Conservation (phyloP, 2,113 vertebrate genomes). For the Colossoma macropomum region DNA sequence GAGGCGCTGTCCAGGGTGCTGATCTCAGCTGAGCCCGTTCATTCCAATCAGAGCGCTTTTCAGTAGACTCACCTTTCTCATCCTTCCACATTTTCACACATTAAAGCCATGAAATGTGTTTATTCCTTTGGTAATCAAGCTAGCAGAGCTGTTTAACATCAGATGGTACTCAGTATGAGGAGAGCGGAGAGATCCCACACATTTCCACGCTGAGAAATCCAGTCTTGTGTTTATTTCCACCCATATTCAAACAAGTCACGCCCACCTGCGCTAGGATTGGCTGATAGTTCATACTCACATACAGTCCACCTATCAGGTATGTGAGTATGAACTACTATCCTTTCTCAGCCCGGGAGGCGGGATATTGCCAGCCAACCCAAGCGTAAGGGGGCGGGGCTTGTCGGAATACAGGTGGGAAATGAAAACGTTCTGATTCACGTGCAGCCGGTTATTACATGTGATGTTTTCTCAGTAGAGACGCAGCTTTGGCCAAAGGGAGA, state of each 20-base stretch:
- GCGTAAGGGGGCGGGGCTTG: constrained; percentile 45
- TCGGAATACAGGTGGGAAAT: constrained; percentile 24
- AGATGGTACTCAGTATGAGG: not conserved
- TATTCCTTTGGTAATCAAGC: not conserved
- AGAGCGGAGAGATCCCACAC: not conserved
- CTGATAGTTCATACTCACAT: not conserved
- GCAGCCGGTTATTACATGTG: constrained; percentile 68
- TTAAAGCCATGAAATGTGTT: not conserved
- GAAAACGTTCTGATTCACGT: constrained; percentile 61
- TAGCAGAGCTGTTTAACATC: not conserved
- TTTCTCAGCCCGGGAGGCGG: not conserved
- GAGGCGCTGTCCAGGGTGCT: constrained; percentile 85
- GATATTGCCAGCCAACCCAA: constrained; percentile 38
- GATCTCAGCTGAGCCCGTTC: constrained; percentile 60
- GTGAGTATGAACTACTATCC: not conserved
- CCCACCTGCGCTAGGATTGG: not conserved
- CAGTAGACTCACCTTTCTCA: not conserved
- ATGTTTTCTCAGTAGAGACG: constrained; percentile 63
- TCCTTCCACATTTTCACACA: not conserved
- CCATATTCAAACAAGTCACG: not conserved
- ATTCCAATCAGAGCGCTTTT: not conserved
- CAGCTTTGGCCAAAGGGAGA: constrained; percentile 38
- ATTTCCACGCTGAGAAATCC: not conserved
- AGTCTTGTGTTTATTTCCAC: not conserved
- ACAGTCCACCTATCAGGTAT: not conserved